Evolutionary conservation across 2,113 vertebrate genomes (phyloP), one percentile per base, ranked within the genome.

Genomic region (Scolopax mira): DNA sequence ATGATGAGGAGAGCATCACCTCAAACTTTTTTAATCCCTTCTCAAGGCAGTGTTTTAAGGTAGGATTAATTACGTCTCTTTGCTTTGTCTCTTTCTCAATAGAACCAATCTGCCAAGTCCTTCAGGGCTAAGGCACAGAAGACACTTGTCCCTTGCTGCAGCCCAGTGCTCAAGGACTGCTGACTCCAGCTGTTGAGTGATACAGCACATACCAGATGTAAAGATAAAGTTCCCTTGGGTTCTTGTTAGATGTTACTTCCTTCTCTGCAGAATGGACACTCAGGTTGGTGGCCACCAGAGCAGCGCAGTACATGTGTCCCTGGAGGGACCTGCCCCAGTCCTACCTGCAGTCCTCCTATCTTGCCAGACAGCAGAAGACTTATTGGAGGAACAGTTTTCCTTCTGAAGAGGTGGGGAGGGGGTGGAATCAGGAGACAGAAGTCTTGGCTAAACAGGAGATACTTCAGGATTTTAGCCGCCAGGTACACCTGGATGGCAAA

Each of bases 241-340:
- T 64, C 48, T 66, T 3, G 0, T 46, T 37, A 70, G n/a, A 6
- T 64, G 48, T 12, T 52, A 8, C 22, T 46, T 62, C 49, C 41
- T 31, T 8, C 33, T 33, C 66, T 51, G 37, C 33, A 79, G 48
- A 54, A 70, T 31, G 19, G 28, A 71, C 19, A 6, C 13, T 44
- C 35, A 39, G n/a, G 25, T 5, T 3, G 1, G 31, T 16, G 55
- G 55, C 14, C 10, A 12, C 46, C 2, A 1, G 10, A 37, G 27
- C 1, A 4, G 10, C 16, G 11, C n/a, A 51, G 6, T 7, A 46
- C 7, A 7, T 6, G 6, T 18, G 46, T 44, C 23, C 39, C 46
- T 13, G 18, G 3, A 48, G 19, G 46, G 15, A 18, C 7, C 11
- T 52, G 70, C 30, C n/a, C 46, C 57, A 83, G 42, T 64, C 18